A percentile compares a stretch with the other conserved stretches of the same genome.
These are phyloP conservation scores for Pristionchus maxplancki DNA, from an alignment of 2,888 invertebrate species.

Conservation along the genomic window DNA sequence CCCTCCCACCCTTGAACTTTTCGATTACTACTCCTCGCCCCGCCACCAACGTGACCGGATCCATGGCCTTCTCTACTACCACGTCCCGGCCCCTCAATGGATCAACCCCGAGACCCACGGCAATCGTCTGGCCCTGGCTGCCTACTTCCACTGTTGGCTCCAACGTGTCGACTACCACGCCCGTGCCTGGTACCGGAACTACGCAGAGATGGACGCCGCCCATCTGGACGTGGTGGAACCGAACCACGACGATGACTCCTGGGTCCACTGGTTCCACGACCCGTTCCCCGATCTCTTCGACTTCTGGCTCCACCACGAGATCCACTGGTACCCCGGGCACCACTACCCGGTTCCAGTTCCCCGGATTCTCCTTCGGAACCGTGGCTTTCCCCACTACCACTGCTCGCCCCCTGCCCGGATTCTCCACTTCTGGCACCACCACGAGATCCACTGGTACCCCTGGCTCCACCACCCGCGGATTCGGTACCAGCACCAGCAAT, in stretches of 20 bases:
- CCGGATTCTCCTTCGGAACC: background rate
- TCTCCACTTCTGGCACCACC: background rate
- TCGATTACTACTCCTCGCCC: background rate
- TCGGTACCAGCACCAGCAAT: background rate
- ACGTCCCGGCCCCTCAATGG: background rate
- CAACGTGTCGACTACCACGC: background rate
- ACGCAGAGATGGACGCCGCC: background rate
- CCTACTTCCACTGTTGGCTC: background rate
- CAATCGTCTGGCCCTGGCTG: background rate
- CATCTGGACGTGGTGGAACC: background rate
- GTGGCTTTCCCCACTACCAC: background rate
- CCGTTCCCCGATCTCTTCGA: background rate
- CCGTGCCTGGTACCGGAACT: background rate
- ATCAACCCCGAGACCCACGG: background rate
- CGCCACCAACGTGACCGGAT: background rate
- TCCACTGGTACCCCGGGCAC: background rate
- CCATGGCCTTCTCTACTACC: background rate
- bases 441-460: background rate
- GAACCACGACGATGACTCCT: background rate
- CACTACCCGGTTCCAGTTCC: background rate
- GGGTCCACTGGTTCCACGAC: background rate
- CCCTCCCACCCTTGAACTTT: background rate
- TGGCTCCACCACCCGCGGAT: background rate
- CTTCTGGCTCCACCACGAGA: background rate
- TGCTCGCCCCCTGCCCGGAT: too few relatives aligned